Evolutionary conservation across 53 echinoderm and acorn worm species (phyloP).

Genomic region (Temnopleurus reevesii): DNA sequence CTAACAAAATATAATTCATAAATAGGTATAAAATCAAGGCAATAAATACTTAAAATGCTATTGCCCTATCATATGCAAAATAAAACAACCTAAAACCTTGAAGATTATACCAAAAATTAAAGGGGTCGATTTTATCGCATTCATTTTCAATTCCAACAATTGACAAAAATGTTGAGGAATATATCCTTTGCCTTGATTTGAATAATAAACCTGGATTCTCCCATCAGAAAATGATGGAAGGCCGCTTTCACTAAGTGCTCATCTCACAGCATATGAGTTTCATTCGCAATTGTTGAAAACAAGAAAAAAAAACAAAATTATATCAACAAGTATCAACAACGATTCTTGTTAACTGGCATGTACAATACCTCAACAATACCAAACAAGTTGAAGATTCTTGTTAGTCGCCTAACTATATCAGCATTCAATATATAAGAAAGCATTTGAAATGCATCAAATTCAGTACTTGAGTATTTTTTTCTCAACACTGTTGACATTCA

Average conservation of each 20-base stretch:
- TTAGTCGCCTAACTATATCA: background rate
- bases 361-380: background rate
- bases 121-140: too few relatives aligned
- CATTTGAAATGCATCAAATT: background rate
- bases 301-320: background rate
- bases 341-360: background rate
- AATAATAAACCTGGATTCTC: background rate
- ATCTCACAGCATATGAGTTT: conserved; percentile 7
- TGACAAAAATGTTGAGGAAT: background rate
- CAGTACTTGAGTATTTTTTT: conserved; percentile 31
- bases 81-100: background rate
- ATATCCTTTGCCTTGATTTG: conserved; percentile 1
- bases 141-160: too few relatives aligned
- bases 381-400: background rate
- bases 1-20: background rate
- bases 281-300: background rate
- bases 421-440: conserved; percentile 3
- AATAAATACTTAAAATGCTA: background rate
- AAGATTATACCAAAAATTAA: background rate
- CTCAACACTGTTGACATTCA: background rate
- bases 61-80: background rate
- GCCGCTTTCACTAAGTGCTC: background rate
- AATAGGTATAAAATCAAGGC: background rate
- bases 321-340: background rate
- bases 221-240: background rate